A percentile compares a stretch with the other conserved stretches of the same genome.
These are phyloP conservation scores for Tetramorium bicarinatum DNA, from an alignment of 2,888 invertebrate genomes.

Conservation along the genomic window DNA sequence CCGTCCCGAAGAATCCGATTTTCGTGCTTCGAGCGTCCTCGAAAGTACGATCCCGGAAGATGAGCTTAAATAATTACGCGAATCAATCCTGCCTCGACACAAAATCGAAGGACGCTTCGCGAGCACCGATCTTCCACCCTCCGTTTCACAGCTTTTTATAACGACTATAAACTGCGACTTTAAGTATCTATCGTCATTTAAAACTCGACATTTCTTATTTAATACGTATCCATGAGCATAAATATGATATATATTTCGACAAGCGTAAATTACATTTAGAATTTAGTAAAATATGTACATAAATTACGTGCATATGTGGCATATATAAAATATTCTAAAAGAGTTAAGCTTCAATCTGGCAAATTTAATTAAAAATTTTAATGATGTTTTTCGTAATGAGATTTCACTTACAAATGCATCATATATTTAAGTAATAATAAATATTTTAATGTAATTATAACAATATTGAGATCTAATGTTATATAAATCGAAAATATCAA, in stretches of 20 bases:
- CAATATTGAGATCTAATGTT: neutral
- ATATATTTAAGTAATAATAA: neutral
- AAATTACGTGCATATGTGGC: neutral
- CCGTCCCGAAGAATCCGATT: conserved; percentile 56
- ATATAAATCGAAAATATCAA: conserved; percentile 3
- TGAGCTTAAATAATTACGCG: conserved; percentile 54
- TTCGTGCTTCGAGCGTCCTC: conserved; percentile 13
- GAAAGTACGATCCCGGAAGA: conserved; percentile 20
- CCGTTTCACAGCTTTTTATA: neutral
- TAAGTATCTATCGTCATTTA: neutral
- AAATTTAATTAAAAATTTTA: neutral
- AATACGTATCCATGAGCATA: neutral
- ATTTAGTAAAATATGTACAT: neutral
- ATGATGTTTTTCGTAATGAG: neutral
- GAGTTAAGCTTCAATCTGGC: neutral
- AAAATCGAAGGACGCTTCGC: conserved; percentile 24
- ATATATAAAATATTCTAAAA: neutral
- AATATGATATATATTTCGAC: neutral
- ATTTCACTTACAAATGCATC: neutral
- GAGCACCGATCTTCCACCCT: neutral
- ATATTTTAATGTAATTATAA: neutral
- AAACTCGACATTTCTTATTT: neutral
- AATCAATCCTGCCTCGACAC: conserved; percentile 37
- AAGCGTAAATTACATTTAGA: neutral
- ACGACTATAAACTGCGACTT: neutral